Base-by-base conservation (phyloP, 2,888 invertebrate genomes). In the Noctuana brunneofusca region DNA sequence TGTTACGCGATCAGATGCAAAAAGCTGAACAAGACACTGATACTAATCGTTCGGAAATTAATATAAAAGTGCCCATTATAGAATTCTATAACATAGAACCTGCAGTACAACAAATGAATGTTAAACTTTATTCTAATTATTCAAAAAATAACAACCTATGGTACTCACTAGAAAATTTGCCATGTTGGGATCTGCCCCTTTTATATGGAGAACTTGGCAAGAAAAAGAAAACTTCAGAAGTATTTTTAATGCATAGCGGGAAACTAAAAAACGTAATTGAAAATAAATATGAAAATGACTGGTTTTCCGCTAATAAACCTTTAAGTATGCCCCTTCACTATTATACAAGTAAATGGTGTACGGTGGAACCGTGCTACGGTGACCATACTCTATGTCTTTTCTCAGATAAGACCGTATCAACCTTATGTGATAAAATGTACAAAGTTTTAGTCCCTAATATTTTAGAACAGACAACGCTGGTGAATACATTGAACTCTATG, bases 381-480 rank as follows among this genome's bases (percentile, higher is more conserved):
- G 90, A 91, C 69, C 89, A 91, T 67, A 88, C 86, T 1, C 79
- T 89, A n/a, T 91, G 90, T 68, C 69, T 88, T 5, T 91, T 86
- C 63, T 64, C 80, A 18, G 69, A 72, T 6, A 71, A 72, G 38
- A 57, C 12, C 0, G 64, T 76, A 63, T 81, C 88, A n/a, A 72
- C 70, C 57, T 71, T 87, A 66, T 91, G 90, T 68, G 75, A 75
- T 11, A 64, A 63, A 8, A 68, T 66, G 2, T 89, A 87, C 64
- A 68, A 27, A 60, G 84, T 89, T 1, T 57, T 57, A 1, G 68
- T 65, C 30, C 86, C 86, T 5, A 76, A 69, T 35, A 75, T 78
- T 65, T 41, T 74, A 12, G 80, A 84, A 66, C 84, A 81, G 65
- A 76, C 76, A 35, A 81, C 78, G 35, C 69, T 89, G 68, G 76